Evolutionary conservation across 1,140 invertebrate genomes (phyloP).

Genomic region (Megathymus violae): DNA sequence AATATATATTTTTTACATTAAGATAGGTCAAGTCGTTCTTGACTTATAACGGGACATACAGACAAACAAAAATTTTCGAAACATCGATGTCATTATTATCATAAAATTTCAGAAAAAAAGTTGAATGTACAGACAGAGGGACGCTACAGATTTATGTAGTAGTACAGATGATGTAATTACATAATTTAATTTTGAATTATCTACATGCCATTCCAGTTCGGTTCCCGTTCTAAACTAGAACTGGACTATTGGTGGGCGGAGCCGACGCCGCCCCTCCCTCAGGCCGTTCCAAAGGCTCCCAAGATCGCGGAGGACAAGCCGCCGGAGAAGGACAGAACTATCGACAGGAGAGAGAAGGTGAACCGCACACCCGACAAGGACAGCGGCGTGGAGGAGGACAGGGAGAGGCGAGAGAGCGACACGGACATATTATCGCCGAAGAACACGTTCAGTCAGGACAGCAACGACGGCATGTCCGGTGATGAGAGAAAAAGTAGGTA

Average conservation of each 20-base stretch:
- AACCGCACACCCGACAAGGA: constrained; percentile 62
- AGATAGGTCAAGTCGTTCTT: too few species aligned
- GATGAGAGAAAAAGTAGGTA: constrained; percentile 73
- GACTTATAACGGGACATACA: too few species aligned
- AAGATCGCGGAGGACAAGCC: too few species aligned
- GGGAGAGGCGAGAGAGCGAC: constrained; percentile 67
- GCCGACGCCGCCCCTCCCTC: constrained; percentile 66
- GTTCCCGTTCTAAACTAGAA: constrained; percentile 90
- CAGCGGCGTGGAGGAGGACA: constrained; percentile 63
- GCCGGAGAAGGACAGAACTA: constrained; percentile 42
- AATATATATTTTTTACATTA: too few species aligned
- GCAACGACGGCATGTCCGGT: constrained; percentile 73
- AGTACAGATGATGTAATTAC: too few species aligned
- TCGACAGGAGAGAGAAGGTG: constrained; percentile 49
- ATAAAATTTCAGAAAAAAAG: too few species aligned
- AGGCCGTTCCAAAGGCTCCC: constrained; percentile 38
- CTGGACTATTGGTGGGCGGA: constrained; percentile 93
- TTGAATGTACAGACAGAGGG: too few species aligned
- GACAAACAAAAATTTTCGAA: too few species aligned
- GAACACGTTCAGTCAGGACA: constrained; percentile 70
- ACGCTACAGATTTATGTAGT: too few species aligned
- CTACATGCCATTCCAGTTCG: constrained; percentile 90
- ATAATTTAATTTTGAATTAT: constrained; percentile 31
- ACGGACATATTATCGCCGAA: constrained; percentile 75
- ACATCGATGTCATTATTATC: too few species aligned